Conservation (phyloP, 2,888 invertebrate species). For the Balanococcus diminutus region DNA sequence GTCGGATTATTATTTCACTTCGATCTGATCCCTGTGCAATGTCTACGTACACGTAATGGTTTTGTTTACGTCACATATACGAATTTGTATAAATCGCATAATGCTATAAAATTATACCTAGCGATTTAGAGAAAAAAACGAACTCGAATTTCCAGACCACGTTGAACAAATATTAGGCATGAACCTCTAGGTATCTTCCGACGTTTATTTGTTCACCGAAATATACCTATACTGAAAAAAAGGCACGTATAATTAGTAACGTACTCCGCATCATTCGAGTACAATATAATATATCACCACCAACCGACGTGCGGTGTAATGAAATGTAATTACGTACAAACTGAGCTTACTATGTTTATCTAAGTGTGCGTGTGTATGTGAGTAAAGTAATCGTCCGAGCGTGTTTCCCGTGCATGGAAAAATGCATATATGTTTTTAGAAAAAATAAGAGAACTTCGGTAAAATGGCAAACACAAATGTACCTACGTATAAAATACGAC, state of each 20-base stretch:
- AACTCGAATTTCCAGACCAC: neutral
- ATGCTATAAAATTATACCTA: neutral
- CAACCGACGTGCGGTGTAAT: neutral
- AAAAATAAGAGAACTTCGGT: neutral
- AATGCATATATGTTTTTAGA: neutral
- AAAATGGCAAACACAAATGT: neutral
- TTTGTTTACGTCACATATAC: neutral
- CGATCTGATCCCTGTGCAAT: neutral
- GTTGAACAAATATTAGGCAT: neutral
- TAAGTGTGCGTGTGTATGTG: neutral
- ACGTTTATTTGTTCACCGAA: neutral
- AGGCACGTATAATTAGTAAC: neutral
- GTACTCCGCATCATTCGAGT: neutral
- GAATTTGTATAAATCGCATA: neutral
- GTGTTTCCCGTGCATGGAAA: conserved; percentile 1
- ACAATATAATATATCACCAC: neutral
- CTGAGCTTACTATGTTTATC: neutral
- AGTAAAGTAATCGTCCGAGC: neutral
- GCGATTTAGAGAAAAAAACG: neutral
- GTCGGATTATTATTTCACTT: neutral
- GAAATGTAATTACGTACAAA: neutral
- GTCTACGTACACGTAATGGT: neutral
- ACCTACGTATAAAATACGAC: neutral
- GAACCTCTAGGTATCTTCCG: too few relatives aligned
- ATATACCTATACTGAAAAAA: neutral